A percentile compares a stretch with the other conserved stretches of the same genome.
phyloP scores from a whole-genome alignment of 2,113 vertebrate species.

The Rostratula benghalensis region DNA sequence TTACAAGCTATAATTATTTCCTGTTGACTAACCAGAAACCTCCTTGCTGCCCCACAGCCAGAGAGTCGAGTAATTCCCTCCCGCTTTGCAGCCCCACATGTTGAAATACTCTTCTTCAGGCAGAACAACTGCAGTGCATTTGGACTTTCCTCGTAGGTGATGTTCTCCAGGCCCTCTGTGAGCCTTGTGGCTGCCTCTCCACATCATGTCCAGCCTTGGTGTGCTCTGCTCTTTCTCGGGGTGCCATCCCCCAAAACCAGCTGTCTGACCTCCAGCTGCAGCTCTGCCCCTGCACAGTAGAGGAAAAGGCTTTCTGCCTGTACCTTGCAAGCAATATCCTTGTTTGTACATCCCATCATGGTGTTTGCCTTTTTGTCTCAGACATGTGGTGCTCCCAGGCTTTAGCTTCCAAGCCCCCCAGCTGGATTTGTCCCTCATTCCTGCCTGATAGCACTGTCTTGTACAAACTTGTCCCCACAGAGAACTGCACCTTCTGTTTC shows the following conservation, averaged over 20 bases:
- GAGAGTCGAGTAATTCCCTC: neutral
- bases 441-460: neutral
- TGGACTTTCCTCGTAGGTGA: neutral
- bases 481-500: neutral
- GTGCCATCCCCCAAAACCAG: neutral
- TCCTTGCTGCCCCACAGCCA: neutral
- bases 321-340: accelerated
- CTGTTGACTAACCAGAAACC: neutral
- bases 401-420: neutral
- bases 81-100: neutral
- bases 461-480: neutral
- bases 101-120: neutral
- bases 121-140: neutral
- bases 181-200: accelerated
- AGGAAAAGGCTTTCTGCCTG: neutral
- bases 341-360: neutral
- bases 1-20: neutral
- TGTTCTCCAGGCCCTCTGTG: neutral
- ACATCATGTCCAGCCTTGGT: accelerated
- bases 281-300: neutral
- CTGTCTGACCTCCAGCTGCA: neutral
- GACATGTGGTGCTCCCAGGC: accelerated
- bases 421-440: neutral
- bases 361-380: neutral
- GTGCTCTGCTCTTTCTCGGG: accelerated